Evolutionary conservation across 2,797 vertebrate species (phyloP).

Genomic region (Lepilemur ruficaudatus): DNA sequence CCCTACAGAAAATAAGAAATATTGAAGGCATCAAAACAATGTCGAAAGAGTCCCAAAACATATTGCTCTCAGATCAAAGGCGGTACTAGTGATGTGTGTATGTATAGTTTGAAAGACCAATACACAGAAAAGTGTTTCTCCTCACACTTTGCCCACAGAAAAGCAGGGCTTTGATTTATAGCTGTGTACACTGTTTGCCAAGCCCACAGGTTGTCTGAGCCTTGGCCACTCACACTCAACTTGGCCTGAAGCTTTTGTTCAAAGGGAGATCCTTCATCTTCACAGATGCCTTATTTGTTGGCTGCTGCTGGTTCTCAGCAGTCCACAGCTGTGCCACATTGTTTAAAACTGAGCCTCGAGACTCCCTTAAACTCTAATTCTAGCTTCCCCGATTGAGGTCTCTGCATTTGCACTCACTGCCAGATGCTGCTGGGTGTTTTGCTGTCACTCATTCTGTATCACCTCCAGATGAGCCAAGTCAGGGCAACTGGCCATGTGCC

Average conservation of each 20-base stretch:
- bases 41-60: neutral
- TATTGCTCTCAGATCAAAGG: neutral
- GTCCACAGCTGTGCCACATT: neutral
- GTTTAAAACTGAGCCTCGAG: neutral
- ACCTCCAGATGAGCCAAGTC: neutral
- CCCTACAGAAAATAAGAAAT: neutral
- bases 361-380: neutral
- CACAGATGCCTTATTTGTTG: neutral
- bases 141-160: neutral
- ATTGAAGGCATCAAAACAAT: neutral
- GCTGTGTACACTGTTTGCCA: neutral
- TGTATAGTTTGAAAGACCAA: neutral
- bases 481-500: neutral
- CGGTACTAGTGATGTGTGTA: neutral
- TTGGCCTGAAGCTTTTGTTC: constrained; percentile 1
- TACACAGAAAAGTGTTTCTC: neutral
- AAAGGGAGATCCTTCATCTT: neutral
- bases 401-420: neutral
- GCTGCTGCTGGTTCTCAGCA: neutral
- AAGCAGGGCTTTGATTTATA: neutral
- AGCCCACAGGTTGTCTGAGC: neutral
- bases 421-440: neutral
- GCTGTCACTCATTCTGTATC: neutral
- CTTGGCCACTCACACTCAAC: neutral
- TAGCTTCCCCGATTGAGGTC: neutral